Conservation (phyloP, 2,888 invertebrate species). For the Ormia ochracea region DNA sequence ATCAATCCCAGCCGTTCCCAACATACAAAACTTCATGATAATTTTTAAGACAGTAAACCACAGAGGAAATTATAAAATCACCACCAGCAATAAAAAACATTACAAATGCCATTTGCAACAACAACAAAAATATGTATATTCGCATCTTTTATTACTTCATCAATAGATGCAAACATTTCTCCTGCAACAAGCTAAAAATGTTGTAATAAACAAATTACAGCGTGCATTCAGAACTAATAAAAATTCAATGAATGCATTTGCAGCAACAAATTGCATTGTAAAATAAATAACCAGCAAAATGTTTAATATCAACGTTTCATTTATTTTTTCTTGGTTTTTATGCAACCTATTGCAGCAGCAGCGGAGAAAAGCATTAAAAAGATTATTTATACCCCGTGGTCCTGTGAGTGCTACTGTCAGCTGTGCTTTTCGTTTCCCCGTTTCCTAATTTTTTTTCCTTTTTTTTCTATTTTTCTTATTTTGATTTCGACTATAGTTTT, state of each 20-base stretch:
- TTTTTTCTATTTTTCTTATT: background rate
- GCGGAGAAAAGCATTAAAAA: background rate
- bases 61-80: background rate
- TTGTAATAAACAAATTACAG: conserved; percentile 14
- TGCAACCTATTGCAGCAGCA: conserved; percentile 16
- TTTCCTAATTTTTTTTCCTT: background rate
- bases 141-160: conserved; percentile 3
- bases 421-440: conserved; percentile 31
- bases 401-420: conserved; percentile 44
- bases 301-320: background rate
- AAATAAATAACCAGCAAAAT: conserved; percentile 34
- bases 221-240: conserved; percentile 20
- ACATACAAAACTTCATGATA: too few species aligned
- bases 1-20: too few species aligned
- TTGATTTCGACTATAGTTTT: background rate
- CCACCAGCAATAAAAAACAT: background rate
- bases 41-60: too few species aligned
- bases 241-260: conserved; percentile 57
- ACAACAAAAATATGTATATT: background rate
- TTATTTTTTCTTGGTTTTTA: background rate
- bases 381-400: conserved; percentile 54
- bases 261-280: conserved; percentile 37
- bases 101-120: background rate
- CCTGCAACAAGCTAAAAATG: background rate
- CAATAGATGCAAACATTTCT: background rate